phyloP scores from a whole-genome alignment of 2,797 vertebrate species.

The Sebastes aleutianus region DNA sequence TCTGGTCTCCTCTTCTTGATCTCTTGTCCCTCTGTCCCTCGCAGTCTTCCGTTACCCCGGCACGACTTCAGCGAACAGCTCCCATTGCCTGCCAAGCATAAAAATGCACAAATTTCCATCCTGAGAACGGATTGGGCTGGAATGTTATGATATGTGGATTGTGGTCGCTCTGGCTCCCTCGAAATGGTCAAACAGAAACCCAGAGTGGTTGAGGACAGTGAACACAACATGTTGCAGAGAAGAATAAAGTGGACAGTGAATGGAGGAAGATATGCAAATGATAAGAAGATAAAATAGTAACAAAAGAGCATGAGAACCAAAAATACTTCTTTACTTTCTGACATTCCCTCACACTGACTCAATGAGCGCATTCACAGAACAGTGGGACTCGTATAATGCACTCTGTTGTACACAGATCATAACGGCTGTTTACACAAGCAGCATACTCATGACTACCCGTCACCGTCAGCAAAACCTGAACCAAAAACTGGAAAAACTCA shows the following conservation, averaged over 20 bases:
- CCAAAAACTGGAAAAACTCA: conserved; percentile 81
- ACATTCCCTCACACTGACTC: conserved; percentile 29
- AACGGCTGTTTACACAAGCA: conserved; percentile 74
- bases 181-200: conserved; percentile 51
- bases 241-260: neutral
- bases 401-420: conserved; percentile 32
- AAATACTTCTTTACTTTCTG: neutral
- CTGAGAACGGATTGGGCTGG: conserved; percentile 39
- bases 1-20: conserved; percentile 19
- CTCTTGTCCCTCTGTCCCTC: conserved; percentile 7
- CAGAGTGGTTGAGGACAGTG: conserved; percentile 32
- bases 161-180: conserved; percentile 51
- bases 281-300: neutral
- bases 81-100: conserved; percentile 67
- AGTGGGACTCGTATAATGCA: neutral
- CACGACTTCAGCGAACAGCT: conserved; percentile 41
- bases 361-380: conserved; percentile 40
- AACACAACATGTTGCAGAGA: conserved; percentile 16
- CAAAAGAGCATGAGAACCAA: neutral
- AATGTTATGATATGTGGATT: conserved; percentile 66
- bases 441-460: conserved; percentile 68
- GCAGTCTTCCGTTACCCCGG: conserved; percentile 19
- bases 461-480: conserved; percentile 69
- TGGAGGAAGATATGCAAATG: conserved; percentile 3
- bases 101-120: conserved; percentile 56